phyloP scores from a whole-genome alignment of 2,888 invertebrate genomes.

The Drosophila neoperkinsi region DNA sequence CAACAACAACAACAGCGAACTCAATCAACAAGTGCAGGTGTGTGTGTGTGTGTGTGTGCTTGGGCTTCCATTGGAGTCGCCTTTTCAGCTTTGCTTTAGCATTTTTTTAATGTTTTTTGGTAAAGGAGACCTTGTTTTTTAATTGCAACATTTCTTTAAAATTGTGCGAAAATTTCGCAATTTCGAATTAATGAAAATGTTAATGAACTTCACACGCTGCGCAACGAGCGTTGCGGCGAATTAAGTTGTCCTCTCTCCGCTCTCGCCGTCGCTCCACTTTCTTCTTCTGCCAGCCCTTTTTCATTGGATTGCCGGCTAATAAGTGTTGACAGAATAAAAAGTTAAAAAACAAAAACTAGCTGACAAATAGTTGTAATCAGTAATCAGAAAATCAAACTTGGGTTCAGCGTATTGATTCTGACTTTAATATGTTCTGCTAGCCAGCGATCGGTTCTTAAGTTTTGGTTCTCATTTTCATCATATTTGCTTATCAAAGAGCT shows the following conservation, averaged over 20 bases:
- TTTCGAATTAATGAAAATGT: conserved; percentile 80
- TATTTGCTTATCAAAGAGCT: not conserved
- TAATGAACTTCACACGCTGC: conserved; percentile 83
- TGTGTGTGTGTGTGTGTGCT: conserved; percentile 34
- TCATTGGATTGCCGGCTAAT: conserved; percentile 35
- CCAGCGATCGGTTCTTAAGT: not conserved
- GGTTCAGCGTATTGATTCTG: not conserved
- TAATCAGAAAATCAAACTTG: not conserved
- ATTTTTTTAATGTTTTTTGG: not conserved
- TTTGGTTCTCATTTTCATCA: not conserved
- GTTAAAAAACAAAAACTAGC: not conserved
- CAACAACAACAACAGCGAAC: conserved; percentile 44
- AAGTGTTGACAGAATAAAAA: conserved; percentile 6
- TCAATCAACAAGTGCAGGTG: conserved; percentile 84
- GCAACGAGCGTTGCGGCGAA: conserved; percentile 61
- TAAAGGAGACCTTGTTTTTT: conserved; percentile 38
- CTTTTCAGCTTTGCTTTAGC: conserved; percentile 28
- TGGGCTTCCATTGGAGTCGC: conserved; percentile 5
- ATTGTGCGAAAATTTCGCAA: conserved; percentile 72
- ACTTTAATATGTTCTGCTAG: not conserved
- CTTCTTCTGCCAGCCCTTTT: conserved; percentile 47
- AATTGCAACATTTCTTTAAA: conserved; percentile 65
- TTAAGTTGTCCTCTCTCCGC: conserved; percentile 23
- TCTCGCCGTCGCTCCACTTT: conserved; percentile 34
- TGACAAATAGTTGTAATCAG: not conserved